These are phyloP conservation scores for Sarcophaga peregrina DNA, from an alignment of 1,140 invertebrate genomes.

Conservation along the genomic window DNA sequence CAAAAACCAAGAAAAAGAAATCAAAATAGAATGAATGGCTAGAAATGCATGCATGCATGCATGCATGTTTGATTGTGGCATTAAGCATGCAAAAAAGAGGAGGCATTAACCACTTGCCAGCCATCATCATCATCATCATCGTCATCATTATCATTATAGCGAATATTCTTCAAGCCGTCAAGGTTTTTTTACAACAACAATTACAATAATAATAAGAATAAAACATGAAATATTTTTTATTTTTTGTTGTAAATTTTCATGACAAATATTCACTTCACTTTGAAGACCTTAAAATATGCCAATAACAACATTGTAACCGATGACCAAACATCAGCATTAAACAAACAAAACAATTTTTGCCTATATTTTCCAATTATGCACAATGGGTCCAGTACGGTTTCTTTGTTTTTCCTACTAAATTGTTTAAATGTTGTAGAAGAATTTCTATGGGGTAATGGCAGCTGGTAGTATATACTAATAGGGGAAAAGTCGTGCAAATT, in stretches of 20 bases:
- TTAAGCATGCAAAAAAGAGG: background rate
- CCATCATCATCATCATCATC: background rate
- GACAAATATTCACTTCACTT: constrained; percentile 40
- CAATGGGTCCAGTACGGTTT: background rate
- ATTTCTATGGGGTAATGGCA: too few species aligned
- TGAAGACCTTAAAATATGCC: constrained; percentile 40
- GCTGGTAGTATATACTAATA: too few species aligned
- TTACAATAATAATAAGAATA: too few species aligned
- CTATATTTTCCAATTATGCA: background rate
- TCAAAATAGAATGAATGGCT: too few species aligned
- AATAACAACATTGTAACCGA: constrained; percentile 38
- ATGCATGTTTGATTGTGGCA: constrained; percentile 20
- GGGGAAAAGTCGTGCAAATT: too few species aligned
- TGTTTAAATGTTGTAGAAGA: background rate
- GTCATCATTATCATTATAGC: background rate
- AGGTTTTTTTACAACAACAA: too few species aligned
- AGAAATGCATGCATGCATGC: background rate
- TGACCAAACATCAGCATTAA: constrained; percentile 25
- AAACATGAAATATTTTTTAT: constrained; percentile 13
- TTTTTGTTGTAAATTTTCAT: constrained; percentile 32
- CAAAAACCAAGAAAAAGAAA: too few species aligned
- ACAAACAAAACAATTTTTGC: constrained; percentile 26
- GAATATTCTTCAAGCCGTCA: too few species aligned
- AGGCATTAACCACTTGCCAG: background rate
- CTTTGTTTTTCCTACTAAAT: background rate